Evolutionary conservation across 1,140 invertebrate genomes (phyloP).

Genomic region (Zelostemma sp.): DNA sequence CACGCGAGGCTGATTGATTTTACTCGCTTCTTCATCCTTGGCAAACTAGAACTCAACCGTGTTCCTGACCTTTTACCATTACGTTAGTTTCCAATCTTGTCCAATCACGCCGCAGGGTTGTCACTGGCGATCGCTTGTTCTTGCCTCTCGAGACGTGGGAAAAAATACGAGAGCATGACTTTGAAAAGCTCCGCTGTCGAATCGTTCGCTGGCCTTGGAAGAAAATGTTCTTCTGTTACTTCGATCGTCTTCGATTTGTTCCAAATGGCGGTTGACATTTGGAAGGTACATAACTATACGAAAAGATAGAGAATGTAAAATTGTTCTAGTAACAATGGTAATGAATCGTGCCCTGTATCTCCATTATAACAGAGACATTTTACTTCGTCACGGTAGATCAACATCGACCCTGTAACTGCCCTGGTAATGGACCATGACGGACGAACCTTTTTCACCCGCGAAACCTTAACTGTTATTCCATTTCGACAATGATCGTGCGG

Average conservation of each 20-base stretch:
- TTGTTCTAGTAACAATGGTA: too few relatives aligned
- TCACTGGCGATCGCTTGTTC: background rate
- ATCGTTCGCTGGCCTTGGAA: background rate
- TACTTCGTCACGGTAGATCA: constrained; percentile 34
- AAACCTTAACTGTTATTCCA: constrained; percentile 38
- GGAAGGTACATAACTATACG: too few relatives aligned
- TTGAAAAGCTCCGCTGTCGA: background rate
- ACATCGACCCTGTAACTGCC: constrained; percentile 28
- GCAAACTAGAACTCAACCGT: constrained; percentile 9
- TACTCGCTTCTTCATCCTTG: background rate
- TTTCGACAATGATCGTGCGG: background rate
- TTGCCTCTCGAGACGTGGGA: background rate
- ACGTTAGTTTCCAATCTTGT: background rate
- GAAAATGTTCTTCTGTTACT: too few relatives aligned
- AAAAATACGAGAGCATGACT: background rate
- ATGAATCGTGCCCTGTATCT: too few relatives aligned
- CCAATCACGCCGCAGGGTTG: background rate
- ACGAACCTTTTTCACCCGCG: constrained; percentile 24
- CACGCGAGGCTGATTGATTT: background rate
- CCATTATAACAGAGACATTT: constrained; percentile 36
- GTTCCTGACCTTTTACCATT: constrained; percentile 8
- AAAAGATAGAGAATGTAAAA: too few relatives aligned
- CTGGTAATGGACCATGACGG: constrained; percentile 32
- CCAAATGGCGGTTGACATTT: too few relatives aligned
- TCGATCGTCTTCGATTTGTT: too few relatives aligned